Percentiles rank a stretch among this genome's conserved stretches.
These are phyloP conservation scores for Tyrannus savana DNA, from an alignment of 2,113 vertebrate genomes.

Conservation along the genomic window DNA sequence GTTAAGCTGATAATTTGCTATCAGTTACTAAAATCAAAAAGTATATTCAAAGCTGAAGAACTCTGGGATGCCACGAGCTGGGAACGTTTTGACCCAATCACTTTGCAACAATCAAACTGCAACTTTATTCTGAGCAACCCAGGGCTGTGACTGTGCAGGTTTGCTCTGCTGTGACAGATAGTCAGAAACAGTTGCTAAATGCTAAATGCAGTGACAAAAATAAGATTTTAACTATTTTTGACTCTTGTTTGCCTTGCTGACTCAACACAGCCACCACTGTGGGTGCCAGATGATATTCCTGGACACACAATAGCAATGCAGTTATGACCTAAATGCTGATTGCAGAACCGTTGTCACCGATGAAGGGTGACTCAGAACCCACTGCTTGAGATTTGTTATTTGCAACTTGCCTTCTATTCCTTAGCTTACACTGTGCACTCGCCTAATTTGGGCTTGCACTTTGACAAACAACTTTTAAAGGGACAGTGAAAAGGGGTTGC, in stretches of 20 bases:
- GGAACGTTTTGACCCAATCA: background rate
- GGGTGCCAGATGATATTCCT: background rate
- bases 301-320: background rate
- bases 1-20: background rate
- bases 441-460: background rate
- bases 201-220: background rate
- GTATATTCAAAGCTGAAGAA: background rate
- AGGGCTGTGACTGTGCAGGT: background rate
- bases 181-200: background rate
- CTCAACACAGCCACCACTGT: background rate
- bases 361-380: constrained; percentile 7
- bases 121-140: background rate
- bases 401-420: background rate
- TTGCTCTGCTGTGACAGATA: background rate
- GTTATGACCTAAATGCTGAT: constrained; percentile 8
- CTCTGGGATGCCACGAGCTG: background rate
- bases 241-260: constrained; percentile 9
- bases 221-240: background rate
- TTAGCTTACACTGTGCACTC: background rate
- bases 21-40: background rate
- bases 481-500: background rate
- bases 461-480: background rate
- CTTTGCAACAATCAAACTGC: background rate
- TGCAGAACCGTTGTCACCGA: background rate
- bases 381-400: background rate